These are phyloP conservation scores for Amiota minor DNA, from an alignment of 2,888 invertebrate genomes.

Conservation along the genomic window DNA sequence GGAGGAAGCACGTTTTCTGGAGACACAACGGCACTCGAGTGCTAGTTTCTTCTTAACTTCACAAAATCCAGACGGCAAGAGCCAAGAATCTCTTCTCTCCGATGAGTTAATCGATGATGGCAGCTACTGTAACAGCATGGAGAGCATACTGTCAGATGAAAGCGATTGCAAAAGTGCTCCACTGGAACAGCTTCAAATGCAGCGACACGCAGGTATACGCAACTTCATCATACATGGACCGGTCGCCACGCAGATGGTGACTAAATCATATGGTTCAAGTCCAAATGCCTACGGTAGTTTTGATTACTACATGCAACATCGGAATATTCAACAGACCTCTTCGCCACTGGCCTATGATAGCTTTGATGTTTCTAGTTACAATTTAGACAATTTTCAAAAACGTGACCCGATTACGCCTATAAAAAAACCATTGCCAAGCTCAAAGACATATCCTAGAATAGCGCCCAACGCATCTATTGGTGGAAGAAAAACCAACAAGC, in stretches of 20 bases:
- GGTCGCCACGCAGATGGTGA: slow-evolving; percentile 73
- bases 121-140: slow-evolving; percentile 84
- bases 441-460: slow-evolving; percentile 70
- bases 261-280: slow-evolving; percentile 80
- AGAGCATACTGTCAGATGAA: slow-evolving; percentile 87
- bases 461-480: slow-evolving; percentile 43
- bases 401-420: slow-evolving; percentile 37
- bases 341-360: slow-evolving; percentile 65
- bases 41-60: slow-evolving; percentile 86
- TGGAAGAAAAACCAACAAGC: slow-evolving; percentile 23
- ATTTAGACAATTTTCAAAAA: slow-evolving; percentile 59
- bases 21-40: slow-evolving; percentile 80
- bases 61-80: slow-evolving; percentile 74
- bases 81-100: slow-evolving; percentile 85
- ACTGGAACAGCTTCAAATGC: slow-evolving; percentile 77
- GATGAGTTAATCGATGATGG: slow-evolving; percentile 78
- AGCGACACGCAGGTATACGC: slow-evolving; percentile 66
- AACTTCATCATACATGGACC: slow-evolving; percentile 69
- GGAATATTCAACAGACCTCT: slow-evolving; percentile 46
- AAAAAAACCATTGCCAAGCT: slow-evolving; percentile 65
- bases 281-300: slow-evolving; percentile 77
- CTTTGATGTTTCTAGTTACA: slow-evolving; percentile 73
- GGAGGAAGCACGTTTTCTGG: slow-evolving; percentile 74
- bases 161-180: slow-evolving; percentile 87
- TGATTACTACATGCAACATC: slow-evolving; percentile 75